Conservation (phyloP, 1,140 invertebrate genomes). For the Aphis gossypii region DNA sequence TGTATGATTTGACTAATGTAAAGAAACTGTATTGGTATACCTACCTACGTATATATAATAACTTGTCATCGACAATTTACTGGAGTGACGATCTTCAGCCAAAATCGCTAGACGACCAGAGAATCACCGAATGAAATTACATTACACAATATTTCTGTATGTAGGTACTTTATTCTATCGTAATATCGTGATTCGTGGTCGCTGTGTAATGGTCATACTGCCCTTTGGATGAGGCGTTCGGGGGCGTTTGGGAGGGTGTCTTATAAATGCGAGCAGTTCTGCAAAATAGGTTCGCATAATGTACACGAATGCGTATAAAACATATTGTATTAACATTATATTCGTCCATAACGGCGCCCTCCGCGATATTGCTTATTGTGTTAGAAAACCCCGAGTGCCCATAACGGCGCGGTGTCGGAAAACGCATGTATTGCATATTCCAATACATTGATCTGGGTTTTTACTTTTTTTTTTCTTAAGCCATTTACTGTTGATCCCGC, state of each 20-base stretch:
- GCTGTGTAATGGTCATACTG: neutral
- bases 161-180: neutral
- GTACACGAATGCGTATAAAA: neutral
- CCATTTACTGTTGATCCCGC: neutral
- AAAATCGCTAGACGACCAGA: neutral
- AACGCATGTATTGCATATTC: neutral
- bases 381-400: neutral
- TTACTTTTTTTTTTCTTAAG: neutral
- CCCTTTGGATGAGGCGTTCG: neutral
- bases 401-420: neutral
- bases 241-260: neutral
- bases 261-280: neutral
- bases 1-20: neutral
- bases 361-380: neutral
- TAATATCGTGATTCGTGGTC: neutral
- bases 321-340: constrained; percentile 14
- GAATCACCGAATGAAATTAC: neutral
- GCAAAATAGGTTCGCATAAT: neutral
- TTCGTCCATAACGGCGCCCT: neutral
- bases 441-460: neutral
- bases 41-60: too few relatives aligned
- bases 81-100: neutral
- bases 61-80: neutral
- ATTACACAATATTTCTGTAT: neutral
- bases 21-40: neutral